phyloP scores from a whole-genome alignment of 2,797 vertebrate species.

The Jordanella pulchra region DNA sequence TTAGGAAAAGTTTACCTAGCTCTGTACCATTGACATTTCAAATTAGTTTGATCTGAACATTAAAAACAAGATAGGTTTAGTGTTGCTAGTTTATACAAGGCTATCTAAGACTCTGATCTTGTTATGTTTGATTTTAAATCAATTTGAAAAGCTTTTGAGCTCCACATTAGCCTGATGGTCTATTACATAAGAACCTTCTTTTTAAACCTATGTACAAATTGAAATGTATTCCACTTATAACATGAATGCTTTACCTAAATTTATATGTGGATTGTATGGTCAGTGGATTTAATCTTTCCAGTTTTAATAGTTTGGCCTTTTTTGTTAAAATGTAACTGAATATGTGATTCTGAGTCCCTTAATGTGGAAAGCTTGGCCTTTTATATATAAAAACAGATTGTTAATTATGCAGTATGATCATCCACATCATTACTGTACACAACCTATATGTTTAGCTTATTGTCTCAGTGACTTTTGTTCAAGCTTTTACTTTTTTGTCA shows the following conservation, averaged over 20 bases:
- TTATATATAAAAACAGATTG: slow-evolving; percentile 21
- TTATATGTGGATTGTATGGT: slow-evolving; percentile 4
- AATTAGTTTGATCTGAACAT: background rate
- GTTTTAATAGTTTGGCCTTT: slow-evolving; percentile 32
- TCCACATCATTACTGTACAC: slow-evolving; percentile 28
- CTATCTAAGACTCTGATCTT: background rate
- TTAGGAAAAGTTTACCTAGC: background rate
- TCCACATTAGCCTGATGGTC: background rate
- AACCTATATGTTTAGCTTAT: slow-evolving; percentile 1
- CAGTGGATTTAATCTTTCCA: slow-evolving; percentile 5
- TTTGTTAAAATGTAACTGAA: slow-evolving; percentile 25
- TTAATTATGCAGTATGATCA: slow-evolving; percentile 24
- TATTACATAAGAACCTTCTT: background rate
- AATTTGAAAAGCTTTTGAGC: background rate
- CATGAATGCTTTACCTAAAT: slow-evolving; percentile 6
- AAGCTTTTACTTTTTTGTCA: slow-evolving; percentile 13
- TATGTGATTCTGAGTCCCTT: slow-evolving; percentile 10
- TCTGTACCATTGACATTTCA: background rate
- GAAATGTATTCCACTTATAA: background rate
- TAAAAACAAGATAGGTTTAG: background rate
- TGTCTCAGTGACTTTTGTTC: slow-evolving; percentile 27
- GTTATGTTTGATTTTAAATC: background rate
- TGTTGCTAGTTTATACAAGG: no score
- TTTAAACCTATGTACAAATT: slow-evolving; percentile 5
- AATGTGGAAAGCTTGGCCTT: slow-evolving; percentile 23